Percentiles rank a stretch among this genome's conserved stretches.
Conservation (phyloP, 2,113 vertebrate genomes). For the Brienomyrus longianalis region DNA sequence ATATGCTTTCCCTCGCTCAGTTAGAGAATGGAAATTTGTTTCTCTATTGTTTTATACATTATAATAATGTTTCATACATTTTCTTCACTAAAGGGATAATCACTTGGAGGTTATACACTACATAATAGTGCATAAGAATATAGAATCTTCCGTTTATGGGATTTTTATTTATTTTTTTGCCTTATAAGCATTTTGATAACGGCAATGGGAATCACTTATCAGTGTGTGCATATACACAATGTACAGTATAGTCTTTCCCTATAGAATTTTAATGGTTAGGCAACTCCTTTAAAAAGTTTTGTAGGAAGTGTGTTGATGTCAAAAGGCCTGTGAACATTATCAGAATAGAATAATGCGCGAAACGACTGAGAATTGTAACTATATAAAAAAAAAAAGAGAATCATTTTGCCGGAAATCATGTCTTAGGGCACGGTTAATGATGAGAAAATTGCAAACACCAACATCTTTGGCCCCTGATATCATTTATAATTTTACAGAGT, state of each 20-base stretch:
- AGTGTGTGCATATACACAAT: not conserved
- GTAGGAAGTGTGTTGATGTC: not conserved
- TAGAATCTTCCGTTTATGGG: not conserved
- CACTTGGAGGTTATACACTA: not conserved
- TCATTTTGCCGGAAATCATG: not conserved
- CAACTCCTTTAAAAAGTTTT: not conserved
- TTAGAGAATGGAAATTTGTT: not conserved
- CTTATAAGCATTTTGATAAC: constrained; percentile 1
- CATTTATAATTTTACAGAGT: not conserved
- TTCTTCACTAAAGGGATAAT: constrained; percentile 2
- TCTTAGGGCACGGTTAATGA: not conserved
- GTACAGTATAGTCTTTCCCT: not conserved
- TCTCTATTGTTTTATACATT: not conserved
- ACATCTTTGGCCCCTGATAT: not conserved
- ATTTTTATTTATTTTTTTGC: not conserved
- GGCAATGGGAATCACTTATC: not conserved
- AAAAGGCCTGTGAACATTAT: not conserved
- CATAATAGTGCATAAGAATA: not conserved
- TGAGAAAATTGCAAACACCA: not conserved
- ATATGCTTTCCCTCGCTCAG: constrained; percentile 1
- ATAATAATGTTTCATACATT: constrained; percentile 1
- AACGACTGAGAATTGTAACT: not conserved
- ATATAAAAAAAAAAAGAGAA: not conserved
- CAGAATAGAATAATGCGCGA: not conserved
- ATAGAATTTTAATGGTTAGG: not conserved